Conservation (phyloP, 2,888 invertebrate genomes). For the Melanargia galathea region DNA sequence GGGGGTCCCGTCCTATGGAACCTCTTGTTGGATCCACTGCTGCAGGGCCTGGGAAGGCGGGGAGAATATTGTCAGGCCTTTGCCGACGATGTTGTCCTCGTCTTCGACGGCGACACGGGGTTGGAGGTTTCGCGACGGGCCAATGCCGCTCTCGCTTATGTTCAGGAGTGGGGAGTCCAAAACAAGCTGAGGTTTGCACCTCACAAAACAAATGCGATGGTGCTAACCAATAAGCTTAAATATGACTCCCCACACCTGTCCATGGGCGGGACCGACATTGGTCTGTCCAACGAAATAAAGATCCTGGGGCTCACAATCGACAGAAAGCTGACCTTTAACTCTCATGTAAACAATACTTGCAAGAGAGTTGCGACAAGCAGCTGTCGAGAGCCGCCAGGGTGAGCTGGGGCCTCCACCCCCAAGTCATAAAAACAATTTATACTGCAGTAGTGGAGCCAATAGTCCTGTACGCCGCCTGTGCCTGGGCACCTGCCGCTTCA, state of each 20-base stretch:
- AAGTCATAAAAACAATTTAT: constrained; percentile 6
- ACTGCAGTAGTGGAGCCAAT: constrained; percentile 16
- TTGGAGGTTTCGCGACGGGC: constrained; percentile 17
- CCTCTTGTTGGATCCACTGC: constrained; percentile 27
- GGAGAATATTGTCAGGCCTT: constrained; percentile 27
- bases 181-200: constrained; percentile 28
- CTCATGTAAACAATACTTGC: too few species aligned
- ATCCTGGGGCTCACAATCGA: constrained; percentile 30
- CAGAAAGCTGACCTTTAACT: constrained; percentile 18
- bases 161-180: constrained; percentile 17
- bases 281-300: neutral
- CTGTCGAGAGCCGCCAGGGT: constrained; percentile 26
- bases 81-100: constrained; percentile 10
- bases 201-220: constrained; percentile 33
- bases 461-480: constrained; percentile 13
- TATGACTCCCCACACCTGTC: constrained; percentile 24
- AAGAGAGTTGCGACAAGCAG: constrained; percentile 27
- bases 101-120: constrained; percentile 7
- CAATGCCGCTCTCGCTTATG: constrained; percentile 19
- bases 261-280: constrained; percentile 17
- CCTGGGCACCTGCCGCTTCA: constrained; percentile 1
- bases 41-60: neutral
- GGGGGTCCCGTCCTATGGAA: constrained; percentile 34
- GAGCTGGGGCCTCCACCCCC: constrained; percentile 27
- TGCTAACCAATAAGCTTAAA: constrained; percentile 34